Evolutionary conservation across 2,888 invertebrate genomes (phyloP).

Genomic region (Epirrita christyi): DNA sequence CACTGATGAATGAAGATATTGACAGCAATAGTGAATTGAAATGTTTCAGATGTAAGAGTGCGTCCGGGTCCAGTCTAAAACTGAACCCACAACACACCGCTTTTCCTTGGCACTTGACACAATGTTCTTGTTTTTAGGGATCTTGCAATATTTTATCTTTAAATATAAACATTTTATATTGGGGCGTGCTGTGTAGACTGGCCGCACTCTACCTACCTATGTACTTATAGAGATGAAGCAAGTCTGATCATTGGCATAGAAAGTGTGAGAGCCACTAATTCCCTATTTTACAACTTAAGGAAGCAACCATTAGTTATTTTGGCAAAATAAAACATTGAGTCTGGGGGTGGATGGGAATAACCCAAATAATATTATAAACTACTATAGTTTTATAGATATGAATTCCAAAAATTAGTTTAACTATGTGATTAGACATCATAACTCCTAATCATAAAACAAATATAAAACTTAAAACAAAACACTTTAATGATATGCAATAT

Average conservation of each 20-base stretch:
- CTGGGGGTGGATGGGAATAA: not conserved
- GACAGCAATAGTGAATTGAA: no score
- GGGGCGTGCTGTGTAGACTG: no score
- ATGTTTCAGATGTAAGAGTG: no score
- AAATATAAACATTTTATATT: no score
- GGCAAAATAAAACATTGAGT: not conserved
- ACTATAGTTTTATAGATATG: not conserved
- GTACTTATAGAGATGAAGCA: no score
- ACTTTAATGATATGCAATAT: slow-evolving; percentile 57
- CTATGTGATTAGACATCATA: slow-evolving; percentile 1
- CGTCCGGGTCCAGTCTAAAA: no score
- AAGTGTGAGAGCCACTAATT: not conserved
- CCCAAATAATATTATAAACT: not conserved
- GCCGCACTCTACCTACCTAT: no score
- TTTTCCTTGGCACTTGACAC: no score
- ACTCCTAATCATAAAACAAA: slow-evolving; percentile 40
- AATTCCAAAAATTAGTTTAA: not conserved
- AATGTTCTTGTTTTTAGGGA: no score
- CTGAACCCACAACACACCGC: no score
- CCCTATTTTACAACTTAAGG: not conserved
- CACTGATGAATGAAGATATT: not conserved
- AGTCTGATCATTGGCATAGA: not conserved
- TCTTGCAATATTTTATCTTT: no score
- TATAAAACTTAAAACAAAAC: slow-evolving; percentile 46
- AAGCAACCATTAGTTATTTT: not conserved